Base-by-base conservation (phyloP, 2,113 vertebrate species). In the Hyperopisus bebe region DNA sequence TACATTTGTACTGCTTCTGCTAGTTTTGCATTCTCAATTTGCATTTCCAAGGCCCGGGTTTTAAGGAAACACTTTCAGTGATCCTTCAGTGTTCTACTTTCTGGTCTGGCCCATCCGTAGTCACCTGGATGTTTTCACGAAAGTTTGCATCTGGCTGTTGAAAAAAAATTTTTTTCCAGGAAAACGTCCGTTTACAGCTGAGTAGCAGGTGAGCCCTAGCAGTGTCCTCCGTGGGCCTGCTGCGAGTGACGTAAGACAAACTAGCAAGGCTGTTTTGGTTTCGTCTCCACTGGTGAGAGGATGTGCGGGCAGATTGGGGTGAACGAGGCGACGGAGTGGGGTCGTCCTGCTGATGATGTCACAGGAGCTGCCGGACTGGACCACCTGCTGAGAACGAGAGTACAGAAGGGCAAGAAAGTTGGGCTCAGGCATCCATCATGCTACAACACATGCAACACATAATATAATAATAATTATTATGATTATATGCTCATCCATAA, bases 101-200 rank as follows among this genome's bases (percentile, higher is more conserved):
- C n/a, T 15, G 66, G n/a, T 35, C 66, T 5, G 35, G 35, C 74
- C 5, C 35, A 7, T 17, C 70, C 70, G 39, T 19, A 39, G 35
- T 77, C 70, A 39, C 70, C 31, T 84, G 19, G 39, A 47, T 47
- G 80, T 24, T 44, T 46, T 83, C 80, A 46, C 9, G 5, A 19
- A 87, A 47, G 88, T 89, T 83, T 90, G 88, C 85, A 90, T 89
- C 46, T 90, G 91, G 88, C 74, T 90, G 42, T 74, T 42, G 1
- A 21, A 2, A 50, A 42, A 86, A 85, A 51, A 15, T 5, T 8
- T 85, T 5, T 8, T 85, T 87, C 24, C 31, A 58, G 51, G 5
- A 35, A 88, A 7, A 21, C 5, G n/a, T 19, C 19, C 3, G 39
- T 35, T 48, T 35, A 13, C 5, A 46, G 48, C 84, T 1, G 50